Percentiles rank a stretch among this genome's conserved stretches.
These are phyloP conservation scores for Syngnathus typhle DNA, from an alignment of 2,113 vertebrate genomes.

Conservation along the genomic window DNA sequence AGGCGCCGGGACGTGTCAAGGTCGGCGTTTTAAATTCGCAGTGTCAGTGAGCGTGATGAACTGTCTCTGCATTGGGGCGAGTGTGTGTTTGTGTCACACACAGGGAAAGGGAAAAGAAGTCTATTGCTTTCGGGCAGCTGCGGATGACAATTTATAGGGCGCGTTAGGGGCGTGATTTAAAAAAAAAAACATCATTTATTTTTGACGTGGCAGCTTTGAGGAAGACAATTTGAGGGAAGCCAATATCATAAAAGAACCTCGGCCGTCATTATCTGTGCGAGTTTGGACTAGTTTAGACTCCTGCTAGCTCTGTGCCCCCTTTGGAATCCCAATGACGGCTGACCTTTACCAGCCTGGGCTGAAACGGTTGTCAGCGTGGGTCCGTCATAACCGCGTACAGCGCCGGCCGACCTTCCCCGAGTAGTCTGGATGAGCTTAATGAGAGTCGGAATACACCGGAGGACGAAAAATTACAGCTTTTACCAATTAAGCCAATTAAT, in stretches of 20 bases:
- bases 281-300: neutral
- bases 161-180: constrained; percentile 10
- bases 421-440: constrained; percentile 40
- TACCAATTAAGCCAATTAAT: too few relatives aligned
- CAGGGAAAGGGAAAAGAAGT: neutral
- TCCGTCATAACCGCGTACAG: constrained; percentile 38
- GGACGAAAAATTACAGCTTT: neutral
- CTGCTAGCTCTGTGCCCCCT: constrained; percentile 45
- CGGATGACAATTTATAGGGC: neutral
- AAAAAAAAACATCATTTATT: constrained; percentile 40
- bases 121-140: neutral
- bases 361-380: constrained; percentile 11
- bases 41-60: constrained; percentile 58
- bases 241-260: constrained; percentile 10
- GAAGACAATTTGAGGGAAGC: constrained; percentile 6
- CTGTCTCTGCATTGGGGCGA: constrained; percentile 35
- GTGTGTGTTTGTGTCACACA: neutral
- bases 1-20: constrained; percentile 48
- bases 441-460: constrained; percentile 30
- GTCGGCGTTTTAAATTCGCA: constrained; percentile 47
- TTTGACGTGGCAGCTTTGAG: constrained; percentile 3
- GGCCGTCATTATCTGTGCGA: constrained; percentile 16
- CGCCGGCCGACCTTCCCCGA: constrained; percentile 41
- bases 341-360: constrained; percentile 63
- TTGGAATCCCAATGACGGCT: constrained; percentile 60